These are phyloP conservation scores for Ashinkailepas kermadecensis DNA, from an alignment of 2,888 invertebrate species.

Conservation along the genomic window DNA sequence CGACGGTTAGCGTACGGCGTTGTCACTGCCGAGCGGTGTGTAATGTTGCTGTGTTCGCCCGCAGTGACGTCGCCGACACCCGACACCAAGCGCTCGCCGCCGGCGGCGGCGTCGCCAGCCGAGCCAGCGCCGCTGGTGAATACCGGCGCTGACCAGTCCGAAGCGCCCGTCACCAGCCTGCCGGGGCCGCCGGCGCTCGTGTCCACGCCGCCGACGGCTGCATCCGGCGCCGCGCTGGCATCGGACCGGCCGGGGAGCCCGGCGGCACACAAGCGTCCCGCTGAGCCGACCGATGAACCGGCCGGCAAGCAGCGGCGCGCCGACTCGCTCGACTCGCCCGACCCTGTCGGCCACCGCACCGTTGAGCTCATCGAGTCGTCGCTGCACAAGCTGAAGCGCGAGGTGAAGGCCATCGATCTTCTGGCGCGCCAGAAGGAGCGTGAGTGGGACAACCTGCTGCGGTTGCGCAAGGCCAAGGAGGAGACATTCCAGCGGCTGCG, in stretches of 20 bases:
- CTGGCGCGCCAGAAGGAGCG: conserved; percentile 32
- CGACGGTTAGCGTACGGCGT: too few species aligned
- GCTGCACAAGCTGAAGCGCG: conserved; percentile 20
- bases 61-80: not conserved
- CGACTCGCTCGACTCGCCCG: not conserved
- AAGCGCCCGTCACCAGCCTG: not conserved
- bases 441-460: conserved; percentile 33
- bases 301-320: not conserved
- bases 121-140: not conserved
- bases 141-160: too few species aligned
- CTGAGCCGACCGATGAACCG: not conserved
- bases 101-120: not conserved
- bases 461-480: conserved; percentile 32
- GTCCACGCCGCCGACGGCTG: not conserved
- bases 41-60: too few species aligned
- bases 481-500: conserved; percentile 29
- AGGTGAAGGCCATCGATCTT: conserved; percentile 30
- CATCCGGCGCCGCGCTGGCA: not conserved
- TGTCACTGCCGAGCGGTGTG: too few species aligned
- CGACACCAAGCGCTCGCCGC: not conserved
- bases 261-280: not conserved
- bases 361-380: conserved; percentile 22
- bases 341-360: not conserved
- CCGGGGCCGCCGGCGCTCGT: not conserved
- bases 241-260: not conserved